A percentile compares a stretch with the other conserved stretches of the same genome.
phyloP scores from a whole-genome alignment of 2,797 vertebrate genomes.

The Parambassis ranga region DNA sequence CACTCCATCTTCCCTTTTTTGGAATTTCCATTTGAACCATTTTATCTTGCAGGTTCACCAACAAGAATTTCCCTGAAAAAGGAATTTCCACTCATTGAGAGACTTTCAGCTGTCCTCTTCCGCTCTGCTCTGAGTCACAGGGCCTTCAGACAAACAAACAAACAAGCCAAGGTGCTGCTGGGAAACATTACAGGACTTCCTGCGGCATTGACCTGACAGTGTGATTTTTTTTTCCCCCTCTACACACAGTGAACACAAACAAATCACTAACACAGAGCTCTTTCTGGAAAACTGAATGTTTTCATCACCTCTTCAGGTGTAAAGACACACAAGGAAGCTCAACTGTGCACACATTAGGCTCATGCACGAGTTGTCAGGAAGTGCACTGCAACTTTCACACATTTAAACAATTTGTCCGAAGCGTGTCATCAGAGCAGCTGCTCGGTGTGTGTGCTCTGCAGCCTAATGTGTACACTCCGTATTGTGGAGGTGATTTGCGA shows the following conservation, averaged over 20 bases:
- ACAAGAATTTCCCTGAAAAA: slow-evolving; percentile 6
- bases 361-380: neutral
- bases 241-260: slow-evolving; percentile 5
- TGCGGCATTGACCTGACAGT: slow-evolving; percentile 46
- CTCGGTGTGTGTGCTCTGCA: neutral
- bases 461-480: neutral
- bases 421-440: slow-evolving; percentile 42
- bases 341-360: neutral
- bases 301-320: neutral
- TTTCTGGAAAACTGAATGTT: neutral
- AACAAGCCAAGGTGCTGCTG: slow-evolving; percentile 8
- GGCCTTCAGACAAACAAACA: slow-evolving; percentile 57
- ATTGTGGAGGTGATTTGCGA: slow-evolving; percentile 24
- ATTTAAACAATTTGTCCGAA: neutral
- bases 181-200: slow-evolving; percentile 49
- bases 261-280: neutral
- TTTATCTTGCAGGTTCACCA: neutral
- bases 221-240: neutral
- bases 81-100: slow-evolving; percentile 5
- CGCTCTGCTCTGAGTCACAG: slow-evolving; percentile 46
- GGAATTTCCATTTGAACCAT: neutral
- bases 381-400: neutral
- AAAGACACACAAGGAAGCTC: neutral
- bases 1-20: too few relatives aligned
- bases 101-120: neutral